Conservation (phyloP, 2,888 invertebrate species). For the Lithosia quadra region DNA sequence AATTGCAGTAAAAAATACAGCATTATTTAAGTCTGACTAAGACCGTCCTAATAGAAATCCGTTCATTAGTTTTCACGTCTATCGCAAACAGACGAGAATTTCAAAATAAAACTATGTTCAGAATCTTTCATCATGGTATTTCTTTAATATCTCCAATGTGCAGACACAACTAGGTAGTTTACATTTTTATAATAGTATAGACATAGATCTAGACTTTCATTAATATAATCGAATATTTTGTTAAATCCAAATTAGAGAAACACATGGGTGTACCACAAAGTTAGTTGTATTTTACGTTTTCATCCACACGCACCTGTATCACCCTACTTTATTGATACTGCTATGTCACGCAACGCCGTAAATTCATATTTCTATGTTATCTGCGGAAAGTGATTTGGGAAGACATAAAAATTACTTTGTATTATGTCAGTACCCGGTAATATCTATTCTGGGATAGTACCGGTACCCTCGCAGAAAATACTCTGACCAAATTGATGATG, state of each 20-base stretch:
- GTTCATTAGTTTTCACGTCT: no score
- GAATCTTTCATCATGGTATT: no score
- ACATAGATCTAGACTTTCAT: neutral
- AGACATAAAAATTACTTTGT: slow-evolving; percentile 36
- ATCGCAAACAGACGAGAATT: no score
- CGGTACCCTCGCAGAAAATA: neutral
- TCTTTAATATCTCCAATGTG: no score
- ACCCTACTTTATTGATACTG: slow-evolving; percentile 46
- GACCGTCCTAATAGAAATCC: no score
- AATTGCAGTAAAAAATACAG: no score
- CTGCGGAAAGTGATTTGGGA: slow-evolving; percentile 37
- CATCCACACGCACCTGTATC: slow-evolving; percentile 42
- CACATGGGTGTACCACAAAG: slow-evolving; percentile 30
- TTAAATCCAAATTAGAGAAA: slow-evolving; percentile 22
- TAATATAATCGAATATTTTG: slow-evolving; percentile 8
- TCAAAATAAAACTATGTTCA: no score
- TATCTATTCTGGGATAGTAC: neutral
- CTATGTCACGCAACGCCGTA: slow-evolving; percentile 45
- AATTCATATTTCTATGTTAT: slow-evolving; percentile 38
- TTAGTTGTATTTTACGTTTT: slow-evolving; percentile 40
- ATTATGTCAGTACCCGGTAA: slow-evolving; percentile 6
- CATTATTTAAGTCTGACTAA: no score
- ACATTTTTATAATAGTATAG: no score
- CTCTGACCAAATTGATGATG: neutral
- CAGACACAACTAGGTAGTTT: no score